Percentiles rank a stretch among this genome's conserved stretches.
Evolutionary conservation across 2,888 invertebrate species (phyloP).

Genomic region (Macrophya alboannulata): DNA sequence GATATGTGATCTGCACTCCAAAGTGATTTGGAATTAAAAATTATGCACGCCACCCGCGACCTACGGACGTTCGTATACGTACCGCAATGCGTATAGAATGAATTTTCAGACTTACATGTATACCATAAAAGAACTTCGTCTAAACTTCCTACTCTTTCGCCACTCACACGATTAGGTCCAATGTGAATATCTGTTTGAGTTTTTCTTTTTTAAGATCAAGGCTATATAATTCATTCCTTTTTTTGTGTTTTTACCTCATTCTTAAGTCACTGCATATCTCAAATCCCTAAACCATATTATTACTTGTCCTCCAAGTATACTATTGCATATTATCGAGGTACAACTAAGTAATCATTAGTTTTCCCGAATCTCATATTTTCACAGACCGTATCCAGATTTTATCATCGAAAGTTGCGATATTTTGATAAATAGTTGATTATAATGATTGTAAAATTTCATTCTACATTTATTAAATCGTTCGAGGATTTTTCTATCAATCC

Average conservation of each 20-base stretch:
- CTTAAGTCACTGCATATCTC: neutral
- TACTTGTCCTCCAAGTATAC: neutral
- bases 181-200: constrained; percentile 12
- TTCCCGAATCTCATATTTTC: neutral
- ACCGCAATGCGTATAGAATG: constrained; percentile 9
- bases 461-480: too few relatives aligned
- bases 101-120: neutral
- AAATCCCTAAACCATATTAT: neutral
- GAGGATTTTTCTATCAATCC: too few relatives aligned
- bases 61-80: neutral
- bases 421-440: neutral
- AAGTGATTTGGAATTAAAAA: constrained; percentile 47
- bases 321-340: neutral
- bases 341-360: neutral
- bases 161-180: neutral
- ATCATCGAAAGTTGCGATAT: too few relatives aligned
- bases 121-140: neutral
- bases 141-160: constrained; percentile 35
- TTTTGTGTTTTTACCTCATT: neutral
- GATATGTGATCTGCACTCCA: constrained; percentile 50
- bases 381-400: neutral
- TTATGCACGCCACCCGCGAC: constrained; percentile 31
- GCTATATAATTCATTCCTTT: neutral
- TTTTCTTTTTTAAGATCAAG: constrained; percentile 45
- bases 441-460: too few relatives aligned